These are phyloP conservation scores for Archocentrus centrarchus DNA, from an alignment of 2,113 vertebrate genomes.

Conservation along the genomic window DNA sequence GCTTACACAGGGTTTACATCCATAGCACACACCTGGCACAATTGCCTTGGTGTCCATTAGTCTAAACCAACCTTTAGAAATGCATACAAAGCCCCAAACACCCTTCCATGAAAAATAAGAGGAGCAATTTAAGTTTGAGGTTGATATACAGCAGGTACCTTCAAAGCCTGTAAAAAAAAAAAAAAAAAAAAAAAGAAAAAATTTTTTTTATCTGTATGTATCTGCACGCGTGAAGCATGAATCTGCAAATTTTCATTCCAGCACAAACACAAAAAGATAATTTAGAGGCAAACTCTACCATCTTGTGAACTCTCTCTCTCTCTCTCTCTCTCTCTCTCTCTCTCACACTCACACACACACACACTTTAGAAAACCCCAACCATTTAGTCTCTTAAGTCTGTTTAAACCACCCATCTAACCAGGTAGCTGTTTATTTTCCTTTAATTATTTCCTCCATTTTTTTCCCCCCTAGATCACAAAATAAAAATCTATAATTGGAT, in stretches of 20 bases:
- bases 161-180: slow-evolving; percentile 8
- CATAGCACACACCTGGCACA: slow-evolving; percentile 66
- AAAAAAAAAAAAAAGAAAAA: not conserved
- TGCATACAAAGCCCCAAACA: slow-evolving; percentile 8
- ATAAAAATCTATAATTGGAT: slow-evolving; percentile 74
- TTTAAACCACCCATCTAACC: slow-evolving; percentile 54
- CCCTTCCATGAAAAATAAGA: slow-evolving; percentile 6
- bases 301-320: slow-evolving; percentile 31
- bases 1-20: slow-evolving; percentile 62
- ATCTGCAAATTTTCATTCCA: slow-evolving; percentile 26
- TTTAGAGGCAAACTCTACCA: slow-evolving; percentile 33
- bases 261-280: not conserved
- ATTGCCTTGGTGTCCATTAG: slow-evolving; percentile 44
- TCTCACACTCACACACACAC: not conserved
- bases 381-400: slow-evolving; percentile 11
- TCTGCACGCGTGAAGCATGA: not conserved
- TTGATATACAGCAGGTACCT: slow-evolving; percentile 42
- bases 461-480: slow-evolving; percentile 54
- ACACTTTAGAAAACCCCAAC: slow-evolving; percentile 17
- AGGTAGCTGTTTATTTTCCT: slow-evolving; percentile 73
- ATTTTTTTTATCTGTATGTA: not conserved
- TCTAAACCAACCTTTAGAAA: slow-evolving; percentile 45
- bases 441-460: slow-evolving; percentile 65
- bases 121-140: slow-evolving; percentile 40
- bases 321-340: too few relatives aligned